Evolutionary conservation across 2,113 vertebrate genomes (phyloP).

Genomic region (Oostethus manadensis): DNA sequence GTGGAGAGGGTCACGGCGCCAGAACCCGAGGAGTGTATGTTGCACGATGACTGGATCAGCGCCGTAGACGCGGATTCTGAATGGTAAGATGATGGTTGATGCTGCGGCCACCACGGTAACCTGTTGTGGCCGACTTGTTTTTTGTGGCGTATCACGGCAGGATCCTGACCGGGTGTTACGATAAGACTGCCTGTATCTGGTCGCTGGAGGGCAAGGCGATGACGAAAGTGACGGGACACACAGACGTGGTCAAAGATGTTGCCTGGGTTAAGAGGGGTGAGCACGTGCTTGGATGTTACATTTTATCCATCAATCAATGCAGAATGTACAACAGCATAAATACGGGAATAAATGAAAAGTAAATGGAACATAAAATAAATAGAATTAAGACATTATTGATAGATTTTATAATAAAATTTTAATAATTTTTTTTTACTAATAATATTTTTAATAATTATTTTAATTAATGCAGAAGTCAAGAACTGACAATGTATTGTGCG

Average conservation of each 20-base stretch:
- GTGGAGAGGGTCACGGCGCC: slow-evolving; percentile 90
- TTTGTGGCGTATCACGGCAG: slow-evolving; percentile 56
- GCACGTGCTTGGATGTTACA: not conserved
- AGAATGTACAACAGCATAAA: no score
- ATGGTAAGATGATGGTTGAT: slow-evolving; percentile 72
- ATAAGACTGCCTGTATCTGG: slow-evolving; percentile 92
- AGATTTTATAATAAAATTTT: no score
- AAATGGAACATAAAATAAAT: no score
- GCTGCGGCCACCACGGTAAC: not conserved
- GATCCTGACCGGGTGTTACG: slow-evolving; percentile 93
- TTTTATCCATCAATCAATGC: no score
- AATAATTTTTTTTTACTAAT: no score
- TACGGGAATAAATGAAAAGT: no score
- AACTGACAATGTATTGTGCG: no score
- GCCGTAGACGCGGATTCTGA: slow-evolving; percentile 82
- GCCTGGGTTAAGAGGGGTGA: slow-evolving; percentile 94
- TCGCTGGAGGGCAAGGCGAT: slow-evolving; percentile 88
- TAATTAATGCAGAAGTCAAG: no score
- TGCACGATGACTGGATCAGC: slow-evolving; percentile 98
- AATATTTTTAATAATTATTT: no score
- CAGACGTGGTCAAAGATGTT: slow-evolving; percentile 93
- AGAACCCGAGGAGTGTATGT: slow-evolving; percentile 90
- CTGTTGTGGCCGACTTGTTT: not conserved
- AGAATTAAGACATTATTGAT: no score
- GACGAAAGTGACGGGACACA: slow-evolving; percentile 84